phyloP scores from a whole-genome alignment of 2,888 invertebrate species.

The Phalera bucephala region DNA sequence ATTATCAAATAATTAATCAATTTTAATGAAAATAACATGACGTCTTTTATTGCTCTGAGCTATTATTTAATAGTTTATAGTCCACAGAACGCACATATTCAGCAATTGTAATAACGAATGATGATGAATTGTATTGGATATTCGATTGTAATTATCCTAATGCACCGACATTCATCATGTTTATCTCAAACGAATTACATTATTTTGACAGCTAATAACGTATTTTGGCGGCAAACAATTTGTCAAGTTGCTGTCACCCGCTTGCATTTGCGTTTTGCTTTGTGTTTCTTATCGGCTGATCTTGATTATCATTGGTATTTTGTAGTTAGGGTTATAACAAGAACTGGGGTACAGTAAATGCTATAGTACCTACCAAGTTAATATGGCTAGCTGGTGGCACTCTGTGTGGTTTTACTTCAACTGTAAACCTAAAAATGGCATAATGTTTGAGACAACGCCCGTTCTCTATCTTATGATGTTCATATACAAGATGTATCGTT shows the following conservation, averaged over 20 bases:
- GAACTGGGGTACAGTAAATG: no score
- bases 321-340: background rate
- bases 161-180: background rate
- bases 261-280: background rate
- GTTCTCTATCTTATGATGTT: no score
- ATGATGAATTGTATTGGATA: background rate
- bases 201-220: background rate
- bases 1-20: no score
- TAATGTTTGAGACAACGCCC: no score
- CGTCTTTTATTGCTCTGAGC: no score
- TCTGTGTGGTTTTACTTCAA: no score
- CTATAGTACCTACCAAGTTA: no score
- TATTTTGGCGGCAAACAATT: constrained; percentile 1
- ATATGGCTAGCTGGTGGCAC: no score
- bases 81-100: background rate
- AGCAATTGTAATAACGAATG: background rate
- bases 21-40: no score
- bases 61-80: no score
- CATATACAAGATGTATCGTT: no score
- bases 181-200: constrained; percentile 1
- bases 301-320: background rate
- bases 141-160: background rate
- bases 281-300: background rate
- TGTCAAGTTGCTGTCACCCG: background rate
- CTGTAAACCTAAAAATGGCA: no score